A percentile compares a stretch with the other conserved stretches of the same genome.
These are phyloP conservation scores for Falco punctatus DNA, from an alignment of 2,113 vertebrate species.

Conservation along the genomic window DNA sequence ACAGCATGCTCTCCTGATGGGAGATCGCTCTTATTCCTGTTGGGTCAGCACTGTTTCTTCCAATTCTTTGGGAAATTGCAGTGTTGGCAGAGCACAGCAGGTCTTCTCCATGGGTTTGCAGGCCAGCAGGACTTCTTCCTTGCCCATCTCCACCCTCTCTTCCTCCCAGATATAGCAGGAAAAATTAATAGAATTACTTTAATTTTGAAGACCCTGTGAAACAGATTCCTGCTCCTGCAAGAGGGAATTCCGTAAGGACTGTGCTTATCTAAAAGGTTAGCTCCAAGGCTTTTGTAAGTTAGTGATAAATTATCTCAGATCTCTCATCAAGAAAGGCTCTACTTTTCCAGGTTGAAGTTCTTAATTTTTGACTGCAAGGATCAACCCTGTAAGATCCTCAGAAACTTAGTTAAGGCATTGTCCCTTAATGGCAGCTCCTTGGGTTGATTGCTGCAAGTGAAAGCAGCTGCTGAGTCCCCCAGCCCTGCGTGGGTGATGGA, in stretches of 20 bases:
- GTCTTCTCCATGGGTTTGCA: background rate
- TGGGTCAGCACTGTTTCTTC: background rate
- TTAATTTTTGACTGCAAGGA: background rate
- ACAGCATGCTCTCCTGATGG: background rate
- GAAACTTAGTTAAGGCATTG: background rate
- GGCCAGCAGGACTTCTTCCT: background rate
- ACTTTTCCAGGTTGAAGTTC: background rate
- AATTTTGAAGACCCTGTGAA: background rate
- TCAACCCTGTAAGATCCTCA: background rate
- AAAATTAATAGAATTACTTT: background rate
- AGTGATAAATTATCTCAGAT: background rate
- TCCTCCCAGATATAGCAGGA: background rate
- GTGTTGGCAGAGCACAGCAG: background rate
- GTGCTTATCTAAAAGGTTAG: background rate
- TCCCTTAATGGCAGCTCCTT: background rate
- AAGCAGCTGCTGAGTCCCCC: background rate
- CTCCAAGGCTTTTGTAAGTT: background rate
- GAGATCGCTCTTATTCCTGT: background rate
- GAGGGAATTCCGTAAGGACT: background rate
- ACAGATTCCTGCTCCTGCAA: background rate
- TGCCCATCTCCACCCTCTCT: background rate
- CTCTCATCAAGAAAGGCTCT: background rate
- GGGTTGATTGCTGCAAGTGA: fast-evolving
- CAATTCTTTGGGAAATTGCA: background rate
- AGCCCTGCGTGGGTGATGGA: background rate